These are phyloP conservation scores for Sycophaga agraensis DNA, from an alignment of 1,140 invertebrate species.

Conservation along the genomic window DNA sequence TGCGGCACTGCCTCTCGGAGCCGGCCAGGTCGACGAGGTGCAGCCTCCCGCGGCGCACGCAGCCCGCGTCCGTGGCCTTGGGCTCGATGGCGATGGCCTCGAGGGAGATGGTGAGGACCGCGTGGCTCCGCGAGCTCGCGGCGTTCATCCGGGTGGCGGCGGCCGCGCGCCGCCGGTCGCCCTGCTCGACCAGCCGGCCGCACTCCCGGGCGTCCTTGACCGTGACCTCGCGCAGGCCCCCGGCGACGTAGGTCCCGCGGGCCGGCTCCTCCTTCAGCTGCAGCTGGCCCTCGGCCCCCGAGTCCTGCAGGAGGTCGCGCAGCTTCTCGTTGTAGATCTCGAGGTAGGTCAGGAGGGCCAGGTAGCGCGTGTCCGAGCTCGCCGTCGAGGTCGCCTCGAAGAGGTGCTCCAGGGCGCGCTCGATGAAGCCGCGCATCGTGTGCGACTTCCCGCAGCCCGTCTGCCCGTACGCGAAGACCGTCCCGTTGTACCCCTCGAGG, in stretches of 20 bases:
- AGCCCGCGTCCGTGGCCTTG: slow-evolving; percentile 52
- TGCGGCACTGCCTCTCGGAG: slow-evolving; percentile 83
- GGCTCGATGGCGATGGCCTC: slow-evolving; percentile 67
- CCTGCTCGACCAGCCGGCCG: slow-evolving; percentile 71
- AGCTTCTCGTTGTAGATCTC: slow-evolving; percentile 94
- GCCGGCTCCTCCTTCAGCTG: slow-evolving; percentile 50
- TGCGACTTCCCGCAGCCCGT: slow-evolving; percentile 83
- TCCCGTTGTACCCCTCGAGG: slow-evolving; percentile 84
- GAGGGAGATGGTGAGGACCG: slow-evolving; percentile 87
- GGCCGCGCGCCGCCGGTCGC: slow-evolving; percentile 73
- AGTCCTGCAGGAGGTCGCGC: slow-evolving; percentile 69
- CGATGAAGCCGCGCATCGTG: slow-evolving; percentile 83
- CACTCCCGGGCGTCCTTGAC: slow-evolving; percentile 78
- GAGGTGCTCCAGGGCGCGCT: slow-evolving; percentile 85
- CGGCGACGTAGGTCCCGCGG: slow-evolving; percentile 49
- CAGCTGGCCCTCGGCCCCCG: slow-evolving; percentile 35
- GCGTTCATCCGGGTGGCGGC: slow-evolving; percentile 86
- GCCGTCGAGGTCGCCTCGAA: slow-evolving; percentile 86
- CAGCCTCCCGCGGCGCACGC: slow-evolving; percentile 76
- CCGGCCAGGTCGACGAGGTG: slow-evolving; percentile 91
- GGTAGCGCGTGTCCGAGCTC: slow-evolving; percentile 76
- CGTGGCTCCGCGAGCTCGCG: slow-evolving; percentile 83
- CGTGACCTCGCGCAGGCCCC: slow-evolving; percentile 71
- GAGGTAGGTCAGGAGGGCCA: slow-evolving; percentile 88
- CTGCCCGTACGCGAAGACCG: slow-evolving; percentile 87